Base-by-base conservation (phyloP, 2,797 vertebrate species). In the Tragopan temminckii region DNA sequence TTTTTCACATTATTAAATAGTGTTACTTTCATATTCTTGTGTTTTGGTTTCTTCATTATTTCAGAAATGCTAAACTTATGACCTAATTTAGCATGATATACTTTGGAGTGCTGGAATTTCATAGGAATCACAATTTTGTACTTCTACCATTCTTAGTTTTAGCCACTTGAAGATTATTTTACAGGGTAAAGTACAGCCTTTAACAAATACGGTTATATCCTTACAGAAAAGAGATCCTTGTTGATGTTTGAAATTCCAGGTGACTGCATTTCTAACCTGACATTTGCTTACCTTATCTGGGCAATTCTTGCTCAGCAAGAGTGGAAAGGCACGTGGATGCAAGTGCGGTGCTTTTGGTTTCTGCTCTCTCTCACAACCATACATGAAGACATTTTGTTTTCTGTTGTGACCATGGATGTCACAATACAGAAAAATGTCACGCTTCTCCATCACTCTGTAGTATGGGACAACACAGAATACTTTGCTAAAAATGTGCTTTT, bases 361-460 rank as follows among this genome's bases (percentile, higher is more conserved):
- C 17, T 88, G 79, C 43, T 83, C 93, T 24, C 93, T 85, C 50
- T 97, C 96, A 95, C 98, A 98, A 62, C 98, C 98, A 27, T 98
- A 98, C 95, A 97, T 97, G 88, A 98, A 98, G 89, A 97, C 96
- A 42, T 98, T 98, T 74, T 98, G 96, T 94, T 98, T 98, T 81
- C 86, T 96, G 71, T 97, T 98, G 74, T 98, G 98, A 53, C 98
- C 98, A 29, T 98, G 98, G 76, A 98, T 95, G 53, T 98, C 98
- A 94, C 98, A 98, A 70, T 98, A 98, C 57, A 98, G 88, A 90
- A 98, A 88, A 58, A 98, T 96, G 57, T 93, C 96, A 62, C 91
- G 85, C 61, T 98, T 97, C 59, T 96, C 96, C 97, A 98, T 97
- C 84, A 98, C 61, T 89, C 98, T 98, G 78, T 68, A 75, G 95